Base-by-base conservation (phyloP, 2,797 vertebrate genomes). In the Acanthopagrus latus region DNA sequence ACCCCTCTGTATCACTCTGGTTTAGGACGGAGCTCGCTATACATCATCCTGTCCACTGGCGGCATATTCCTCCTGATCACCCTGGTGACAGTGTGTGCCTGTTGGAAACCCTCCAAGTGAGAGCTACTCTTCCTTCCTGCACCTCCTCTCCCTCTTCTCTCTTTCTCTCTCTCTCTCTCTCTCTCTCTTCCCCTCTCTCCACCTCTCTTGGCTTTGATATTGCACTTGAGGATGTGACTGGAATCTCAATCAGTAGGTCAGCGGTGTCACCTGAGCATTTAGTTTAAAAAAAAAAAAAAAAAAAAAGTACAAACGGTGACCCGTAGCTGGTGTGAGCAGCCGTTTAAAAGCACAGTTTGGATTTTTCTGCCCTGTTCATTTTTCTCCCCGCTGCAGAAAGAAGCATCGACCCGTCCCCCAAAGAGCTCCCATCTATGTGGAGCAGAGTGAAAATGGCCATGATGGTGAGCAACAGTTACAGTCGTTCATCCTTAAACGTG, bases 21-120 rank as follows among this genome's bases (percentile, higher is more conserved):
- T 85, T 86, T 81, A 99, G 98, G 96, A 91, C 95, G 98, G 86
- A 99, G 98, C 78, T 98, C 98, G 25, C 96, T 99, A 71, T 99
- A 99, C 89, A 99, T 99, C 93, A 99, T 99, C 93, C 95, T 99
- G 83, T 97, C 97, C 85, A 99, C 97, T 0, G 98, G 98, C 0
- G 97, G 98, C 81, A 99, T 99, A 93, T 99, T 99, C 91, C 96
- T 99, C 79, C 96, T 99, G 1, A 97, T 99, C 94, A 99, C 98
- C 83, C 91, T 99, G 96, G 98, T 99, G 93, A 99, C 98, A 0
- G 98, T 99, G 84, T 99, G 98, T 7, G 98, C 98, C 91, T 99
- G 98, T 93, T 99, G 98, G 98, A 99, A 98, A 89, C 98, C 98
- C 2, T 98, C 97, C 91, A 99, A 98, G 97, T 99, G 95, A 25